phyloP scores from a whole-genome alignment of 2,888 invertebrate species.

The Eupithecia abbreviata region DNA sequence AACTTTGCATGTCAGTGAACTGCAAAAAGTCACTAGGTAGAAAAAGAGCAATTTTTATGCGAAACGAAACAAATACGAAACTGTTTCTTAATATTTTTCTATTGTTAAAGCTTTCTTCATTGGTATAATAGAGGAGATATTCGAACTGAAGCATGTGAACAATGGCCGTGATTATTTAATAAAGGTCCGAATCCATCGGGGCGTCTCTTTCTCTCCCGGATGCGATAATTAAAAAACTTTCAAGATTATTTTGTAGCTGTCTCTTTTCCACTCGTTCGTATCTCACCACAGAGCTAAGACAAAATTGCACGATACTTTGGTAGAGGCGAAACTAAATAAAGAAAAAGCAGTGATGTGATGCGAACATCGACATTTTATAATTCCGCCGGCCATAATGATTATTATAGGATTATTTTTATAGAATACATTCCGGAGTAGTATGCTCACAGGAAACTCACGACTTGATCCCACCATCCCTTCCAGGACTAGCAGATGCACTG shows the following conservation, averaged over 20 bases:
- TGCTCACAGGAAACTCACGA: too few species aligned
- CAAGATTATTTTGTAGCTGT: constrained; percentile 50
- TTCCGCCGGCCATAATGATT: too few species aligned
- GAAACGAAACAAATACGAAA: background rate
- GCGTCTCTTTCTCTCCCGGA: constrained; percentile 39
- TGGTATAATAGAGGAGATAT: constrained; percentile 27
- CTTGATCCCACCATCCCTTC: too few species aligned
- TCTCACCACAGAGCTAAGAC: background rate
- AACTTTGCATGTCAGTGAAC: background rate
- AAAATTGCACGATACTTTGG: background rate
- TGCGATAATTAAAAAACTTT: constrained; percentile 67
- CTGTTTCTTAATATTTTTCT: background rate
- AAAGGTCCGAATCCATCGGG: constrained; percentile 44
- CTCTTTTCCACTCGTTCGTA: constrained; percentile 32
- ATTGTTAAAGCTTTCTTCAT: background rate
- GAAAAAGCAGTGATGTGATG: background rate
- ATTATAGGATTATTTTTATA: too few species aligned
- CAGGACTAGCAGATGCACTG: too few species aligned
- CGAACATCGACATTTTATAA: background rate
- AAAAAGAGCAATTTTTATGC: background rate
- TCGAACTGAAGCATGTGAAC: constrained; percentile 48
- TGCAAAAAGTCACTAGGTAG: background rate
- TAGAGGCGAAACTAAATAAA: constrained; percentile 5
- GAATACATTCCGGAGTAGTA: too few species aligned
- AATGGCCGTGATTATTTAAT: constrained; percentile 54